Evolutionary conservation across 2,888 invertebrate species (phyloP), one percentile per base, ranked within the genome.

Genomic region (Volucella zonaria): DNA sequence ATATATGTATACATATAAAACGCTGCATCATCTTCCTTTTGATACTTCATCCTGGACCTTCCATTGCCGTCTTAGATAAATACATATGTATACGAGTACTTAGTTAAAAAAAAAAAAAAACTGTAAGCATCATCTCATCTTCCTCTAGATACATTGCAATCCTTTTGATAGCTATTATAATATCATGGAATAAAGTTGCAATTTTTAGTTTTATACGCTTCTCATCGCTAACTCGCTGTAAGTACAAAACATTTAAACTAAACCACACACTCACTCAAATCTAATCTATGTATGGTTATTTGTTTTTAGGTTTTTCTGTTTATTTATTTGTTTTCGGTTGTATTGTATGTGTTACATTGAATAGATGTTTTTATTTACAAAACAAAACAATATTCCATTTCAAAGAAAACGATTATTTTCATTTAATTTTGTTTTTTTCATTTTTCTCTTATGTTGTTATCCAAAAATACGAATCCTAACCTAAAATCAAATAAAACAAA

Each of bases 381-480:
- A 47, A 64, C 12, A 68, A 43, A 71, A 54, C 23, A 52, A 14
- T 31, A 6, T 43, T 10, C 59, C 40, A 45, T 40, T 11, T 2
- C 12, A 40, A 58, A 59, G 47, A 45, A 51, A 70, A 64, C 58
- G 68, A 52, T 78, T 23, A 49, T 73, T 82, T 82, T 78, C 12
- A 40, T 56, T 86, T 78, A 68, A 59, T 83, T 80, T 79, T 52
- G 18, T 76, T 71, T 76, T 38, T 61, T 74, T 76, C 31, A 58
- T 76, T 75, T 82, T 56, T 78, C 47, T 79, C 68, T 80, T 83
- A 71, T 82, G 56, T 82, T 82, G 8, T 61, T 74, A 73, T 59
- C 64, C 59, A 76, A 82, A 76, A 31, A 31, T 31, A 79, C 61
- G 70, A 61, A 49, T 70, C 58, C 68, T 66, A 76, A 49, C 40